Evolutionary conservation across 2,797 vertebrate genomes (phyloP).

Genomic region (Gobionotothen gibberifrons): DNA sequence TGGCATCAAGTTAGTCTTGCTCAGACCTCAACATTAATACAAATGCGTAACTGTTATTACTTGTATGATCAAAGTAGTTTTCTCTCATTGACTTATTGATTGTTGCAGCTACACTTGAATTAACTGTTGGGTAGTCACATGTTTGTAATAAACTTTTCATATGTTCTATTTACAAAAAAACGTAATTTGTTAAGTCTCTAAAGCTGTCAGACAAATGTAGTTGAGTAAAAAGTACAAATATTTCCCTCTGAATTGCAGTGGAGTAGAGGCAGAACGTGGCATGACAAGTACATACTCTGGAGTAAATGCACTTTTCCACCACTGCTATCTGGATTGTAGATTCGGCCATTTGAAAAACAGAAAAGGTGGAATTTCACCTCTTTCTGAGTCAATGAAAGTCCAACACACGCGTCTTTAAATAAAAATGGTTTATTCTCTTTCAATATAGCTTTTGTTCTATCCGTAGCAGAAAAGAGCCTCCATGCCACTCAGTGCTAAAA

Average conservation of each 20-base stretch:
- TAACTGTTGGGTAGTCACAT: too few species aligned
- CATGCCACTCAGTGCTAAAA: conserved; percentile 84
- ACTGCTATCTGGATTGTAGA: not conserved
- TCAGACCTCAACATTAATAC: not conserved
- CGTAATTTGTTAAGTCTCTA: too few species aligned
- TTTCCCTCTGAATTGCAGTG: not conserved
- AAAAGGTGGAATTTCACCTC: not conserved
- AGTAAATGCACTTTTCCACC: not conserved
- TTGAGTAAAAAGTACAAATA: not conserved
- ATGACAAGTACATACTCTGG: not conserved
- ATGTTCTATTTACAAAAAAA: not conserved
- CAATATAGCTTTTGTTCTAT: conserved; percentile 87
- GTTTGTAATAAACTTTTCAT: not conserved
- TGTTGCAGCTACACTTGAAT: too few species aligned
- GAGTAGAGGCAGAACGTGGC: not conserved
- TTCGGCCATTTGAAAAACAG: not conserved
- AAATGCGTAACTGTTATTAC: not conserved
- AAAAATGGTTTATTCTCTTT: conserved; percentile 89
- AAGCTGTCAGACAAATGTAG: not conserved
- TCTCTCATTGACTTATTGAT: too few species aligned
- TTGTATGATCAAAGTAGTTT: too few species aligned
- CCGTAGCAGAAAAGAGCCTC: conserved; percentile 84
- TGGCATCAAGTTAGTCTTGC: not conserved
- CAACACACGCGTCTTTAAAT: conserved; percentile 69
- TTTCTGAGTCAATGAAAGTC: conserved; percentile 23